Evolutionary conservation across 2,797 vertebrate species (phyloP).

Genomic region (Benthosema pterotum): DNA sequence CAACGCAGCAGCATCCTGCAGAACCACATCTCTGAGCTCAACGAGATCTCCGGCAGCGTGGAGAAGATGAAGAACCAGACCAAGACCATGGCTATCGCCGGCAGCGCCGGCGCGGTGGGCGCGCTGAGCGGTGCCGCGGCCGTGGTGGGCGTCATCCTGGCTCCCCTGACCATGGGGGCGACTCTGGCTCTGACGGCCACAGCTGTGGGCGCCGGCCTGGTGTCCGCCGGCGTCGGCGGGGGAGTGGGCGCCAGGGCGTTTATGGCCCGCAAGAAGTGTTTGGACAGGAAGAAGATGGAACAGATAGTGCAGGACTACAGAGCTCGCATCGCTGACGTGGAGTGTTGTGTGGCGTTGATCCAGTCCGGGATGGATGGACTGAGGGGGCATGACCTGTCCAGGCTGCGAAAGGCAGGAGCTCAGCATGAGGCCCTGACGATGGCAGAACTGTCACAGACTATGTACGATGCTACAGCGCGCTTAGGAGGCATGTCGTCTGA

Average conservation of each 20-base stretch:
- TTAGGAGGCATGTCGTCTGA: slow-evolving; percentile 35
- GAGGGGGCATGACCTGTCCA: slow-evolving; percentile 42
- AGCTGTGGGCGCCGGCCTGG: slow-evolving; percentile 66
- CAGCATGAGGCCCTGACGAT: slow-evolving; percentile 37
- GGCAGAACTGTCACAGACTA: slow-evolving; percentile 42
- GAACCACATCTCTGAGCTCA: slow-evolving; percentile 52
- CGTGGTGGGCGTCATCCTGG: slow-evolving; percentile 66
- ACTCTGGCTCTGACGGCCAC: slow-evolving; percentile 62
- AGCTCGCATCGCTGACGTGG: slow-evolving; percentile 46
- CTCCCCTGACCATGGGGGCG: slow-evolving; percentile 66
- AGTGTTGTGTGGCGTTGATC: slow-evolving; percentile 62
- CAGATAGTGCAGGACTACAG: slow-evolving; percentile 53
- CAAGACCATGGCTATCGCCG: slow-evolving; percentile 63
- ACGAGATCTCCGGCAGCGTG: slow-evolving; percentile 39
- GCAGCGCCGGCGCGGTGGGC: slow-evolving; percentile 59
- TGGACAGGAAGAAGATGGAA: slow-evolving; percentile 46
- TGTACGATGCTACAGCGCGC: slow-evolving; percentile 20
- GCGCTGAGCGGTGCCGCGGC: slow-evolving; percentile 68
- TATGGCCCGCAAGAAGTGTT: slow-evolving; percentile 48
- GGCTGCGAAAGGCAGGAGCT: slow-evolving; percentile 43
- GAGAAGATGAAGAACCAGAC: slow-evolving; percentile 61
- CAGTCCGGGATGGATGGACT: slow-evolving; percentile 63
- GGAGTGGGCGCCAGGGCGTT: slow-evolving; percentile 51
- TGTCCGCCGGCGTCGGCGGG: slow-evolving; percentile 53
- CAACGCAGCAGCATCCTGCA: slow-evolving; percentile 47